Percentiles rank a stretch among this genome's conserved stretches.
Evolutionary conservation across 2,888 invertebrate species (phyloP).

Genomic region (Panzeria rudis): DNA sequence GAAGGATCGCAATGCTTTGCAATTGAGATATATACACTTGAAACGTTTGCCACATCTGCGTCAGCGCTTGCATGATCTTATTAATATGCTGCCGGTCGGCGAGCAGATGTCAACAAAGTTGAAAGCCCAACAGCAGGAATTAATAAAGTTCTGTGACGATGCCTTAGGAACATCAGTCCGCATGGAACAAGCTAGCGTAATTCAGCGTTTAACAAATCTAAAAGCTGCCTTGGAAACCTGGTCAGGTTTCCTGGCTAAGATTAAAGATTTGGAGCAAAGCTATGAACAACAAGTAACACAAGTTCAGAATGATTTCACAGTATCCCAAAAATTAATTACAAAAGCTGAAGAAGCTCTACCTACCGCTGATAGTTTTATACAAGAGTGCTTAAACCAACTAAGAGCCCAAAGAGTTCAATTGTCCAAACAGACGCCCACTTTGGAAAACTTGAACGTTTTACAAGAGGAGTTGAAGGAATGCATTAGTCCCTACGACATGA

Average conservation of each 20-base stretch:
- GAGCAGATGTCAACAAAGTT: slow-evolving; percentile 87
- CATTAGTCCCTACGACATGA: slow-evolving; percentile 92
- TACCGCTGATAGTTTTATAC: slow-evolving; percentile 86
- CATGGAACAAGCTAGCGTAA: slow-evolving; percentile 91
- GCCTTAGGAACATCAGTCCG: slow-evolving; percentile 90
- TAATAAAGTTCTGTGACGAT: slow-evolving; percentile 90
- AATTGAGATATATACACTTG: slow-evolving; percentile 91
- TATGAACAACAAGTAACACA: slow-evolving; percentile 87
- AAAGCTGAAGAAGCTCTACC: slow-evolving; percentile 85
- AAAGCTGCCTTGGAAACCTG: slow-evolving; percentile 92
- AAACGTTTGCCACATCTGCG: slow-evolving; percentile 89
- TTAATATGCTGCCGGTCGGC: slow-evolving; percentile 89
- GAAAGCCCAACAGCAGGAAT: slow-evolving; percentile 87
- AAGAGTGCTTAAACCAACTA: slow-evolving; percentile 87
- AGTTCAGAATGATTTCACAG: slow-evolving; percentile 87
- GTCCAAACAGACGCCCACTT: slow-evolving; percentile 84
- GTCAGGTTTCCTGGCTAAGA: slow-evolving; percentile 89
- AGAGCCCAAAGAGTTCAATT: slow-evolving; percentile 86
- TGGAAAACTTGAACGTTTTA: slow-evolving; percentile 89
- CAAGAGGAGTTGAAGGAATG: slow-evolving; percentile 94
- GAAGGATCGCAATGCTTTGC: slow-evolving; percentile 90
- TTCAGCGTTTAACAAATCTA: slow-evolving; percentile 90
- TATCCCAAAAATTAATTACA: slow-evolving; percentile 86
- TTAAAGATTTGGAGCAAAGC: slow-evolving; percentile 86
- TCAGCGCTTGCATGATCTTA: slow-evolving; percentile 87